Percentiles rank a stretch among this genome's conserved stretches.
phyloP scores from a whole-genome alignment of 2,888 invertebrate genomes.

The Athripsodes cinereus region DNA sequence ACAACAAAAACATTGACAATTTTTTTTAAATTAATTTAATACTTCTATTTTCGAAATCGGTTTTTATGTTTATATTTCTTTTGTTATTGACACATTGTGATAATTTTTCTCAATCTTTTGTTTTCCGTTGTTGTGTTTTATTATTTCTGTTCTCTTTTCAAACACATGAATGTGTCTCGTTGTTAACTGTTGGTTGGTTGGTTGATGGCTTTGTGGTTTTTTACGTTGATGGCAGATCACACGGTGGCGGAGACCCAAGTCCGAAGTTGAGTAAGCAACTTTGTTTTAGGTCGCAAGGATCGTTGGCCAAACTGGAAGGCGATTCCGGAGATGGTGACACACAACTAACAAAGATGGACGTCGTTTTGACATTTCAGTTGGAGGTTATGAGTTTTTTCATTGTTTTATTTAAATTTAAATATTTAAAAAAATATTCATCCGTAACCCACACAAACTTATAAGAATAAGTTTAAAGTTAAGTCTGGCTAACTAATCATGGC shows the following conservation, averaged over 20 bases:
- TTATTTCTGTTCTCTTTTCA: neutral
- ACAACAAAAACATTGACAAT: too few species aligned
- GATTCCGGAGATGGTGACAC: slow-evolving; percentile 95
- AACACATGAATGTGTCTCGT: neutral
- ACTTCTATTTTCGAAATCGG: neutral
- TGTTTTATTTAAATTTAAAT: neutral
- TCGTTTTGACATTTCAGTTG: slow-evolving; percentile 92
- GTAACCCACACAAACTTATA: too few species aligned
- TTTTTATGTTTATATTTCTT: neutral
- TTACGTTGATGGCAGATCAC: slow-evolving; percentile 35
- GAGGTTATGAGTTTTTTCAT: too few species aligned
- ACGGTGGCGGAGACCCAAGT: slow-evolving; percentile 51
- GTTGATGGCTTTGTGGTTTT: slow-evolving; percentile 1
- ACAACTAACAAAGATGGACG: slow-evolving; percentile 95
- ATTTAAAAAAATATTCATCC: neutral
- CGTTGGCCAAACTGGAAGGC: slow-evolving; percentile 86
- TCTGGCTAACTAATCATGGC: too few species aligned
- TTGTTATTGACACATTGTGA: neutral
- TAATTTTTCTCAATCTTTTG: too few species aligned
- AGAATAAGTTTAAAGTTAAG: too few species aligned
- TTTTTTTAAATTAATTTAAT: too few species aligned
- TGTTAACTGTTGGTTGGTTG: slow-evolving; percentile 5
- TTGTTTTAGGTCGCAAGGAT: slow-evolving; percentile 80
- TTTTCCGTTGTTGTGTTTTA: slow-evolving; percentile 7
- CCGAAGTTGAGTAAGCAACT: slow-evolving; percentile 57